Base-by-base conservation (phyloP, 2,888 invertebrate genomes). In the Hyles lineata region DNA sequence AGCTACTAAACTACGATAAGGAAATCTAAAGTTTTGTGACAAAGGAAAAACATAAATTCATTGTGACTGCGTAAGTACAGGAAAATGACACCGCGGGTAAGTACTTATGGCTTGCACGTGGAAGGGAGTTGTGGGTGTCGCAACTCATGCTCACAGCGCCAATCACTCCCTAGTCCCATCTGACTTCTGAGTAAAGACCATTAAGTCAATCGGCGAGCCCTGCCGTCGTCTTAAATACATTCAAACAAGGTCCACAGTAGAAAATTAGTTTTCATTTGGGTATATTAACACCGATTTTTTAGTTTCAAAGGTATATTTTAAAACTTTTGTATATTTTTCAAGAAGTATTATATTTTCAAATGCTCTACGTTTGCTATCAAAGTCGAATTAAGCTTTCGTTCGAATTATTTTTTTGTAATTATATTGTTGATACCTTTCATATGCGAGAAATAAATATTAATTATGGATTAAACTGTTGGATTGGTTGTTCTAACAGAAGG, bases 101-200 rank as follows among this genome's bases (percentile, higher is more conserved):
- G 79, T 78, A 82, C 76, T 81, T 80, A 73, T 76, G 76, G 74
- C 75, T 75, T 87, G 85, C 91, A 90, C 91, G 91, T 90, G 91
- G 90, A 87, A 81, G 82, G 76, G 78, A 85, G 79, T 91, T 90
- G 90, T 82, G 74, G 85, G 91, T 90, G 90, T 82, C 78, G 75
- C 69, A 78, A 43, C 43, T 43, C 43, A 43, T 43, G 15, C 43
- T 43, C 43, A 11, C 11, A 11, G 43, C 43, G 43, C 43, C 43
- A 43, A 43, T 43, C 15, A 43, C 43, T 43, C 43, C 15, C 15
- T 43, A 15, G 3, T 2, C 5, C 29, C 3, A 2, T 29, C 29
- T 29, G 29, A 29, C 2, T 29, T 29, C 43, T 43, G 43, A 11
- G 43, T 15, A 2, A 15, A 19, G 55, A 55, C 55, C 19, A 55